Evolutionary conservation across 2,797 vertebrate genomes (phyloP).

Genomic region (Chromobotia macracanthus): DNA sequence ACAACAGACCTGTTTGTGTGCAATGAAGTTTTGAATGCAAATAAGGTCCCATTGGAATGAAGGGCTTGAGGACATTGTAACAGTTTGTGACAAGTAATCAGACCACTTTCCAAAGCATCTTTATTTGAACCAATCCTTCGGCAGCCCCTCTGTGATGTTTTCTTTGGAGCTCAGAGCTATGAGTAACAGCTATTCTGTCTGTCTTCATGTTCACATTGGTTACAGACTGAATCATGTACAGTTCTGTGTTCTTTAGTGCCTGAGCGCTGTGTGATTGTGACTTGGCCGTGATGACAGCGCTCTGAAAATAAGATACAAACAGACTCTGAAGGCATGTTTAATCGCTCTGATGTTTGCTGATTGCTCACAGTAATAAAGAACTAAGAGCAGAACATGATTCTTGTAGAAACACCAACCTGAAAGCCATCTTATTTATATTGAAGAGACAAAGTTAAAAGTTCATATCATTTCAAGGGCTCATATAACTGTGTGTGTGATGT

Average conservation of each 20-base stretch:
- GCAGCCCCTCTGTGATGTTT: constrained; percentile 14
- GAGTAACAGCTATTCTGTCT: constrained; percentile 35
- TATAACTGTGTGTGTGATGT: neutral
- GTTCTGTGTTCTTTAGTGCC: constrained; percentile 80
- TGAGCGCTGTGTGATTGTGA: constrained; percentile 71
- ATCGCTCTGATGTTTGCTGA: constrained; percentile 31
- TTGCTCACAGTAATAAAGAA: constrained; percentile 14
- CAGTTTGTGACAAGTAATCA: constrained; percentile 1
- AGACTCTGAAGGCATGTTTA: constrained; percentile 21
- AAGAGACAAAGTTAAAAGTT: no score
- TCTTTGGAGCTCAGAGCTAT: constrained; percentile 30
- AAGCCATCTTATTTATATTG: neutral
- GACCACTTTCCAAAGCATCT: neutral
- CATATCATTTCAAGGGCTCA: no score
- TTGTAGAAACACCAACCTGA: constrained; percentile 23
- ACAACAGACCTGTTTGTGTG: neutral
- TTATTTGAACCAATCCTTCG: constrained; percentile 1
- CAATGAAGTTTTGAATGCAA: neutral
- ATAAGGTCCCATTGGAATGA: neutral
- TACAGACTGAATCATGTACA: constrained; percentile 77
- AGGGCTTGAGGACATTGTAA: neutral
- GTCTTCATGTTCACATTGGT: constrained; percentile 67
- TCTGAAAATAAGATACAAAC: constrained; percentile 34
- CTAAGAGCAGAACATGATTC: constrained; percentile 4
- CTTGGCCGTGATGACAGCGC: constrained; percentile 10